These are phyloP conservation scores for Lomographa bimaculata DNA, from an alignment of 2,888 invertebrate genomes.

Conservation along the genomic window DNA sequence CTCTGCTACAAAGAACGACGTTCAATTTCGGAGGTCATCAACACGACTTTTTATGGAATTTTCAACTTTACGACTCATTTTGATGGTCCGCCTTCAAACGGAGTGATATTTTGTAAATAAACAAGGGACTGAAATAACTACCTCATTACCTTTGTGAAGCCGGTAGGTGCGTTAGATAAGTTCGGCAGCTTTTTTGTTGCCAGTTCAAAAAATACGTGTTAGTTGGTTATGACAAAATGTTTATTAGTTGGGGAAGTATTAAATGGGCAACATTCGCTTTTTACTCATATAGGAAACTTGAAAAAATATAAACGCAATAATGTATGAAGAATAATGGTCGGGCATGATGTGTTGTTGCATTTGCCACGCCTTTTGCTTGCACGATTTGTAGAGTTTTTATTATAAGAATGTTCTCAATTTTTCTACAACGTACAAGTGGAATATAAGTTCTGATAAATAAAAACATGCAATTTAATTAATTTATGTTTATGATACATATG, in stretches of 20 bases:
- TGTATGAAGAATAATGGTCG: conserved; percentile 12
- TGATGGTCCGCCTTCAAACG: conserved; percentile 84
- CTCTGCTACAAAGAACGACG: conserved; percentile 76
- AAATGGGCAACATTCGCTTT: conserved; percentile 1
- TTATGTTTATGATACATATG: too few species aligned
- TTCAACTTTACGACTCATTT: conserved; percentile 80
- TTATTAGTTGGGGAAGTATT: conserved; percentile 11
- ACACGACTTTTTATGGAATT: conserved; percentile 83
- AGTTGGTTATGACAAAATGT: conserved; percentile 35
- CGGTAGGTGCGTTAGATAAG: conserved; percentile 64
- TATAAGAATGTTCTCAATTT: too few species aligned
- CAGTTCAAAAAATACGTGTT: conserved; percentile 50
- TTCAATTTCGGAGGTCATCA: conserved; percentile 81
- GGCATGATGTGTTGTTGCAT: conserved; percentile 10
- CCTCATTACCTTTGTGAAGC: conserved; percentile 80
- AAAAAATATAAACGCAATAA: too few species aligned
- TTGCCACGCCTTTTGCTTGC: conserved; percentile 22
- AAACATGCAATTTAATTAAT: too few species aligned
- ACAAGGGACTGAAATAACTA: conserved; percentile 81
- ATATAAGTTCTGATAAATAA: too few species aligned
- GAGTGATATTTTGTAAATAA: conserved; percentile 84
- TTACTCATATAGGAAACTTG: too few species aligned
- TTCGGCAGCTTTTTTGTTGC: conserved; percentile 59
- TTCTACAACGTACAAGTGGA: too few species aligned
- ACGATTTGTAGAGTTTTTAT: background rate